Conservation (phyloP, 2,113 vertebrate genomes). For the Phyllostomus discolor region DNA sequence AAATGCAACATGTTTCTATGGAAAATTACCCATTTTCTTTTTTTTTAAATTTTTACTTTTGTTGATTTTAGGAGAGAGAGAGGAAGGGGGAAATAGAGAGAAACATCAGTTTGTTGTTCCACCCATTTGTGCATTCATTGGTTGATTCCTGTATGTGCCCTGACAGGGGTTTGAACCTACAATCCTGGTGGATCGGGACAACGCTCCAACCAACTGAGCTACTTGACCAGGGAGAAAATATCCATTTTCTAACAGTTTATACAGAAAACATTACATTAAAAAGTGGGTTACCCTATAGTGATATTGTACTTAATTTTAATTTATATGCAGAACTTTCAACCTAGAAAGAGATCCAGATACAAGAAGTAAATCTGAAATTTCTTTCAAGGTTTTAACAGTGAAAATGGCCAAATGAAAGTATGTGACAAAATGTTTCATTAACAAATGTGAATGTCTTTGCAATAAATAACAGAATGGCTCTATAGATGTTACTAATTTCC, state of each 20-base stretch:
- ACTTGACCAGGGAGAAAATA: too few species aligned
- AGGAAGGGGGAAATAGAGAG: too few species aligned
- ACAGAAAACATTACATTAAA: slow-evolving; percentile 12
- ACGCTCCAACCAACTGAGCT: too few species aligned
- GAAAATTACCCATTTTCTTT: not conserved
- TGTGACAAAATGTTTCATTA: slow-evolving; percentile 21
- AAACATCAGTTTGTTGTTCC: too few species aligned
- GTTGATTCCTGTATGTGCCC: too few species aligned
- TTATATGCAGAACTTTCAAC: slow-evolving; percentile 2
- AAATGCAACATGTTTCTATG: not conserved
- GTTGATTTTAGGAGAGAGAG: too few species aligned
- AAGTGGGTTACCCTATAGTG: not conserved
- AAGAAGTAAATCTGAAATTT: slow-evolving; percentile 26
- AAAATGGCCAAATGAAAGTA: slow-evolving; percentile 33
- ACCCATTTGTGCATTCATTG: too few species aligned
- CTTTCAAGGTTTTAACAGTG: slow-evolving; percentile 11
- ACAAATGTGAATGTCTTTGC: not conserved
- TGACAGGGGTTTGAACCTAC: too few species aligned
- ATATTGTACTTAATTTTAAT: slow-evolving; percentile 21
- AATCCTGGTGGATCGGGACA: too few species aligned
- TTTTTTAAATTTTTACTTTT: too few species aligned
- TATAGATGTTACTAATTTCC: slow-evolving; percentile 9
- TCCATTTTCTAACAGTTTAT: slow-evolving; percentile 9
- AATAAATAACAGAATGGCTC: slow-evolving; percentile 22
- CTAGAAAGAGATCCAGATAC: not conserved